phyloP scores from a whole-genome alignment of 92 coral and sea anemone species.

The Micromussa lordhowensis region DNA sequence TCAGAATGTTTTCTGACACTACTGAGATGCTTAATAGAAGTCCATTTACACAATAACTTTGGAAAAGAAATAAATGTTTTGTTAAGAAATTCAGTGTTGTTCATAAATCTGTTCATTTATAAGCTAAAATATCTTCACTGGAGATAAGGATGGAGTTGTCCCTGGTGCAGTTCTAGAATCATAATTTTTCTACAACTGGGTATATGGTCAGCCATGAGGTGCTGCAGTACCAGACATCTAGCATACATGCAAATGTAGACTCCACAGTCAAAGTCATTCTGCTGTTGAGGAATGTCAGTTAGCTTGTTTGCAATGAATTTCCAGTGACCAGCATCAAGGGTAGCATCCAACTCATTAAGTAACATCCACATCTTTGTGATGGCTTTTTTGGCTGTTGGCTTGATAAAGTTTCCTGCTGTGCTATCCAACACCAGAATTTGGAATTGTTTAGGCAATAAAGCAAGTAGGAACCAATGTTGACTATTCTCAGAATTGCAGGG shows the following conservation, averaged over 20 bases:
- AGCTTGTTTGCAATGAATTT: conserved; percentile 33
- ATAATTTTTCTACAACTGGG: conserved; percentile 36
- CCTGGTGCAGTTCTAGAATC: conserved; percentile 40
- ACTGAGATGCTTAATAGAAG: too few relatives aligned
- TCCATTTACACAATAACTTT: too few relatives aligned
- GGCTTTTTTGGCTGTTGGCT: conserved; percentile 51
- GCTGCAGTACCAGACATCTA: conserved; percentile 28
- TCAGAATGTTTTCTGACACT: too few relatives aligned
- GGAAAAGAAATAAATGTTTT: too few relatives aligned
- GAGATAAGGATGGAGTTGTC: conserved; percentile 19
- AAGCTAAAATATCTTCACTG: too few relatives aligned
- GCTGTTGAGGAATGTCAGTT: conserved; percentile 61
- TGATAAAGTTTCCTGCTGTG: conserved; percentile 35
- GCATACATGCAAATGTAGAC: conserved; percentile 51
- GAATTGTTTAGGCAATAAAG: conserved; percentile 29
- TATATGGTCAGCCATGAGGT: conserved; percentile 14
- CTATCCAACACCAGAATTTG: conserved; percentile 51
- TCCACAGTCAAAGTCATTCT: conserved; percentile 58
- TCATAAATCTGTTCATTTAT: too few relatives aligned
- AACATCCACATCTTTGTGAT: conserved; percentile 32
- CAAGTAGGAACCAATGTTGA: conserved; percentile 58
- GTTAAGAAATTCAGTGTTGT: too few relatives aligned
- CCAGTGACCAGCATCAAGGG: conserved; percentile 46
- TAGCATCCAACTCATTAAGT: conserved; percentile 33
- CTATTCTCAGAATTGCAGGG: conserved; percentile 48